Evolutionary conservation across 2,888 invertebrate species (phyloP).

Genomic region (Leptodirus hochenwartii): DNA sequence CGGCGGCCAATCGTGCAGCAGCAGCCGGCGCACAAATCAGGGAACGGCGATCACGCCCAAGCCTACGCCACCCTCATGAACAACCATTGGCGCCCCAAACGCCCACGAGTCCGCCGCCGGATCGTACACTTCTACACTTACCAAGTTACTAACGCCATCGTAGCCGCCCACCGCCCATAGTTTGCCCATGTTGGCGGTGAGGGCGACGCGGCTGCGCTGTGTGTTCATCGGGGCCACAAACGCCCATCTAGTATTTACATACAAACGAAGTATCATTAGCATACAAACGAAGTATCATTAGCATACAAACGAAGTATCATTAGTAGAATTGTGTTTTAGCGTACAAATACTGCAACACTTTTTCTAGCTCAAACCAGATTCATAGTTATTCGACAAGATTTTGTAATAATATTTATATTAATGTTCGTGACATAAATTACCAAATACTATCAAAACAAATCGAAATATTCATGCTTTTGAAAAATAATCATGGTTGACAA

Average conservation of each 20-base stretch:
- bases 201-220: conserved; percentile 61
- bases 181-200: conserved; percentile 69
- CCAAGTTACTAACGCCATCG: conserved; percentile 61
- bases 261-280: neutral
- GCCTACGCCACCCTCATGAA: conserved; percentile 82
- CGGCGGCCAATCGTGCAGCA: conserved; percentile 11
- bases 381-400: too few species aligned
- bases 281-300: too few species aligned
- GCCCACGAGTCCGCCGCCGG: conserved; percentile 53
- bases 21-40: conserved; percentile 14
- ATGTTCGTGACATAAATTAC: too few species aligned
- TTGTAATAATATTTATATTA: too few species aligned
- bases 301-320: too few species aligned
- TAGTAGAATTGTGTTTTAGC: too few species aligned
- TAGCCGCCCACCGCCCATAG: conserved; percentile 69
- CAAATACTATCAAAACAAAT: too few species aligned
- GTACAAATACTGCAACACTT: too few species aligned
- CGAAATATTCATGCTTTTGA: too few species aligned
- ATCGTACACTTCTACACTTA: conserved; percentile 72
- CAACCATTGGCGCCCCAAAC: conserved; percentile 59
- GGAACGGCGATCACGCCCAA: conserved; percentile 50
- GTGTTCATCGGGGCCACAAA: conserved; percentile 65
- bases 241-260: conserved; percentile 51
- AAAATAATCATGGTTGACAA: too few species aligned
- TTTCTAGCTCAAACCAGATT: too few species aligned